Percentiles rank a stretch among this genome's conserved stretches.
Evolutionary conservation across 2,888 invertebrate species (phyloP).

Genomic region (Ichneumoninae sp.): DNA sequence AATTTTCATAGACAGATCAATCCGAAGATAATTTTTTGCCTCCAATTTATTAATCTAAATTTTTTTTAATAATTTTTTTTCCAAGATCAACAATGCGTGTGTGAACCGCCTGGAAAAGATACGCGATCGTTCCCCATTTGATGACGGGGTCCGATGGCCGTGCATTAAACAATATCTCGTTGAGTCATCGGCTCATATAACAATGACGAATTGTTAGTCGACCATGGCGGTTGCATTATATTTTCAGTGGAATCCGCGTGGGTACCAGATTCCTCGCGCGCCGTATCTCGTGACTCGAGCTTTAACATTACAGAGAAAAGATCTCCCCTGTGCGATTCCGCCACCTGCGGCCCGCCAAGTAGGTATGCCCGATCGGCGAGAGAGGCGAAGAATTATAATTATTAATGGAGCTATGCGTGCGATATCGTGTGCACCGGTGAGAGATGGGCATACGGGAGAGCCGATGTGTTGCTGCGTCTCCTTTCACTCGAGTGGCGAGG

Average conservation of each 20-base stretch:
- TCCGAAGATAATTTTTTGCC: neutral
- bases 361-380: constrained; percentile 37
- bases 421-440: constrained; percentile 36
- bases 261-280: constrained; percentile 57
- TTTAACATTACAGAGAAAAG: constrained; percentile 22
- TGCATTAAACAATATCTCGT: constrained; percentile 6
- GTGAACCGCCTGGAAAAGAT: neutral
- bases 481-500: constrained; percentile 59
- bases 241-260: constrained; percentile 57
- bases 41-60: neutral
- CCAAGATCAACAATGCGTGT: neutral
- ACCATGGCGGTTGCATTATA: constrained; percentile 26
- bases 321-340: constrained; percentile 33
- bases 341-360: constrained; percentile 35
- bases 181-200: constrained; percentile 28
- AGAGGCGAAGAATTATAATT: constrained; percentile 59
- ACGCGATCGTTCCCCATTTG: neutral
- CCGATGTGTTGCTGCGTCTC: constrained; percentile 59
- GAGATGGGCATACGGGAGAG: constrained; percentile 55
- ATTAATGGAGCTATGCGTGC: constrained; percentile 62
- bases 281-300: constrained; percentile 3
- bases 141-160: neutral
- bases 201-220: constrained; percentile 30
- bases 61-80: neutral
- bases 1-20: neutral